Conservation (phyloP, 2,797 vertebrate species). For the Salarias fasciatus region DNA sequence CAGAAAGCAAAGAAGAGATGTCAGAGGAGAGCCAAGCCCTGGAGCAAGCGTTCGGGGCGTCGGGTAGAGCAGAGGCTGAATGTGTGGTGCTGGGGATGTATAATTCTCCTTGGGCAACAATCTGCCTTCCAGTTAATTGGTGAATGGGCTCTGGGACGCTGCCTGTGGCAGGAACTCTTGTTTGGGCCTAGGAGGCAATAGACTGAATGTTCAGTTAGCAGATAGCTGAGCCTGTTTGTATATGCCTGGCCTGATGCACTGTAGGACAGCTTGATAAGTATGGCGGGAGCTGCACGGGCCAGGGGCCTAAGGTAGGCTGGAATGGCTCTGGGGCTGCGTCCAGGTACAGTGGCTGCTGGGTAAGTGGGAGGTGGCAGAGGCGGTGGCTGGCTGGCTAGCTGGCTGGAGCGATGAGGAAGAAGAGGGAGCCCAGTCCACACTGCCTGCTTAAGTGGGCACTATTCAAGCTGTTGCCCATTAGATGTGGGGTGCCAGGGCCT, state of each 20-base stretch:
- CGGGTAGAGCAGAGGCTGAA: conserved; percentile 61
- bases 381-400: conserved; percentile 69
- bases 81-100: conserved; percentile 60
- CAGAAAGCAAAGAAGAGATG: conserved; percentile 41
- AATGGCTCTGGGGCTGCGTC: conserved; percentile 76
- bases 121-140: conserved; percentile 76
- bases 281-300: conserved; percentile 71
- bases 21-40: conserved; percentile 59
- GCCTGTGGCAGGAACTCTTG: conserved; percentile 71
- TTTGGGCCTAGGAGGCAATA: conserved; percentile 67
- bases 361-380: conserved; percentile 78
- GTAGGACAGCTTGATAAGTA: conserved; percentile 79
- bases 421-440: conserved; percentile 74
- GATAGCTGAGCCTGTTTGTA: conserved; percentile 75
- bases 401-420: conserved; percentile 66
- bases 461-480: conserved; percentile 90
- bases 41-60: conserved; percentile 51
- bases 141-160: conserved; percentile 70
- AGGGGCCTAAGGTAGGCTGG: conserved; percentile 76
- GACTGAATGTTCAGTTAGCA: conserved; percentile 71
- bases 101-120: conserved; percentile 66
- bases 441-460: conserved; percentile 88
- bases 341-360: conserved; percentile 79
- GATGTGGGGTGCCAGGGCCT: conserved; percentile 84
- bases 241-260: conserved; percentile 72